Percentiles rank a stretch among this genome's conserved stretches.
These are phyloP conservation scores for Vireo griseus DNA, from an alignment of 2,797 vertebrate species.

Conservation along the genomic window DNA sequence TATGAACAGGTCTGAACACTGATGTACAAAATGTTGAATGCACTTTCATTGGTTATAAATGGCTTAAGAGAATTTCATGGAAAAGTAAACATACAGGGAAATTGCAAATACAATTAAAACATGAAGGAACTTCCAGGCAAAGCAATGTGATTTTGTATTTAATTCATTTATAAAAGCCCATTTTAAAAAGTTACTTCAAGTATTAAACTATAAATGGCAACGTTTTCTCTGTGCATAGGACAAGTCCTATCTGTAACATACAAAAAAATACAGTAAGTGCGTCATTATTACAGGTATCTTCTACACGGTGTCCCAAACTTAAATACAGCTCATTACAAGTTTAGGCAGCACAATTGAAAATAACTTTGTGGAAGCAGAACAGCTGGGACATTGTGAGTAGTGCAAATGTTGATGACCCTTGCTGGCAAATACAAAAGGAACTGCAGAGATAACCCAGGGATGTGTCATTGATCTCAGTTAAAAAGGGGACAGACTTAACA, in stretches of 20 bases:
- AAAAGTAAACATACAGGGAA: slow-evolving; percentile 21
- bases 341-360: slow-evolving; percentile 54
- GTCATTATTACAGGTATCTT: not conserved
- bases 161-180: slow-evolving; percentile 71
- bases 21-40: slow-evolving; percentile 60
- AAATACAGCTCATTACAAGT: slow-evolving; percentile 54
- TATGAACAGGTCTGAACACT: slow-evolving; percentile 11
- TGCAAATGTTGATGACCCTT: slow-evolving; percentile 27
- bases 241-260: slow-evolving; percentile 52
- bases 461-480: not conserved
- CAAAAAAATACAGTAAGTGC: slow-evolving; percentile 55
- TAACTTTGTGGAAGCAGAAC: slow-evolving; percentile 44
- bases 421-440: slow-evolving; percentile 11
- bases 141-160: slow-evolving; percentile 44
- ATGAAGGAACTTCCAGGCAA: slow-evolving; percentile 52
- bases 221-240: slow-evolving; percentile 64
- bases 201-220: slow-evolving; percentile 68
- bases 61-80: slow-evolving; percentile 41
- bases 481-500: not conserved
- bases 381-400: slow-evolving; percentile 42
- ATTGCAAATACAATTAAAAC: slow-evolving; percentile 44
- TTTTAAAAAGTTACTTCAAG: slow-evolving; percentile 72
- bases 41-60: slow-evolving; percentile 47
- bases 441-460: not conserved
- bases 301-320: slow-evolving; percentile 27